These are phyloP conservation scores for Sphinx pinastri DNA, from an alignment of 2,888 invertebrate species.

Conservation along the genomic window DNA sequence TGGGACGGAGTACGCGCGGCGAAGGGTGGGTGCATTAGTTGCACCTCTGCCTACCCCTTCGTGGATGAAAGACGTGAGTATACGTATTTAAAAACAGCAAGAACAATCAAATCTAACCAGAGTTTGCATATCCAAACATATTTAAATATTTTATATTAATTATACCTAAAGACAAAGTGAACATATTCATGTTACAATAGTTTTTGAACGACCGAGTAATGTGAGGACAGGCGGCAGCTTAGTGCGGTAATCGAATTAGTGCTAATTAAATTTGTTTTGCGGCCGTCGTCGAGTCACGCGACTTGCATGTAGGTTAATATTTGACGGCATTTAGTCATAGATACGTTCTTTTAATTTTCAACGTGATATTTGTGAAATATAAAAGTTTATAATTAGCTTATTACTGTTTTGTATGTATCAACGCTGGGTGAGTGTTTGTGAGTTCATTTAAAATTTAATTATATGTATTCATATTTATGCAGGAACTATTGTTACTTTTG, in stretches of 20 bases:
- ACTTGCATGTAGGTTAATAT: constrained; percentile 51
- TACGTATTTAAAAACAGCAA: no score
- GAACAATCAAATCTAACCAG: no score
- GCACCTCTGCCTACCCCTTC: no score
- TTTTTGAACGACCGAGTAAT: constrained; percentile 46
- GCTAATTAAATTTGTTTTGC: constrained; percentile 75
- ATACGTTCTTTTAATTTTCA: not conserved
- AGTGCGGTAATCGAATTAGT: constrained; percentile 76
- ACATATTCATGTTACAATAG: constrained; percentile 2
- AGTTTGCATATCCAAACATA: no score
- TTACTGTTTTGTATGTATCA: not conserved
- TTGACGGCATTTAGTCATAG: constrained; percentile 12
- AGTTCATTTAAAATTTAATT: constrained; percentile 4
- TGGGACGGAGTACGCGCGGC: no score
- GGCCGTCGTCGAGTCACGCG: constrained; percentile 50
- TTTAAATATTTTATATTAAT: no score
- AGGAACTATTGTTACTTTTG: constrained; percentile 2
- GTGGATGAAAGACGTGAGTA: no score
- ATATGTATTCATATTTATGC: not conserved
- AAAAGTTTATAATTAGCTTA: no score
- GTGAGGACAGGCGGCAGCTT: constrained; percentile 57
- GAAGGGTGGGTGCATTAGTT: no score
- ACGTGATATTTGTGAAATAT: not conserved
- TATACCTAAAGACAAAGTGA: not conserved
- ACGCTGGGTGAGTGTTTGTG: not conserved